Evolutionary conservation across 2,797 vertebrate species (phyloP).

Genomic region (Gymnothorax javanicus): DNA sequence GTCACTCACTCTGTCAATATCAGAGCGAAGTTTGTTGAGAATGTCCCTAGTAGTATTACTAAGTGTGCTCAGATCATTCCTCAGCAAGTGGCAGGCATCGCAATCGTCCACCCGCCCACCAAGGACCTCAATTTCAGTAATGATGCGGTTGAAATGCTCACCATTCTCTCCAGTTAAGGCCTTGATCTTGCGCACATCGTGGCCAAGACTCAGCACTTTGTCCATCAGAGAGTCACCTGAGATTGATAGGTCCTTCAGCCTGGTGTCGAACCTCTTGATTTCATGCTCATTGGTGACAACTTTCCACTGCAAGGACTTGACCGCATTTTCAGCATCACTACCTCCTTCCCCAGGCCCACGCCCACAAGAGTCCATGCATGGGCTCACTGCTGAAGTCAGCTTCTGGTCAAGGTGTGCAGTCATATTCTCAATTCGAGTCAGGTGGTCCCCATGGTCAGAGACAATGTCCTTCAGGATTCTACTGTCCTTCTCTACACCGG

Average conservation of each 20-base stretch:
- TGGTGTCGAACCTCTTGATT: constrained; percentile 73
- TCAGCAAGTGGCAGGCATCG: constrained; percentile 64
- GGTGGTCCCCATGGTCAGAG: constrained; percentile 54
- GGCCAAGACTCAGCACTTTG: constrained; percentile 71
- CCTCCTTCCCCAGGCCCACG: constrained; percentile 43
- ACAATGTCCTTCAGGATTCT: constrained; percentile 62
- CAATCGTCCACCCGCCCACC: constrained; percentile 64
- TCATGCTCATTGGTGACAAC: constrained; percentile 76
- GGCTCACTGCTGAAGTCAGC: constrained; percentile 58
- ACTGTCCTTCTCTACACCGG: constrained; percentile 71
- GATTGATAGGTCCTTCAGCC: constrained; percentile 73
- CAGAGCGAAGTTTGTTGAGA: constrained; percentile 67
- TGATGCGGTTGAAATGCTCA: constrained; percentile 74
- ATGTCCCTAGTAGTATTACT: constrained; percentile 72
- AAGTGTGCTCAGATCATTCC: constrained; percentile 66
- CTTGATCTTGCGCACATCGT: constrained; percentile 71
- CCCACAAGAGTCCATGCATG: constrained; percentile 64
- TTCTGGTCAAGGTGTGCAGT: constrained; percentile 63
- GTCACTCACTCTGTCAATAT: constrained; percentile 55
- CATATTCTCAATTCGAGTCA: constrained; percentile 63
- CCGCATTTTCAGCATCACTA: constrained; percentile 52
- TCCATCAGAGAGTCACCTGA: constrained; percentile 73
- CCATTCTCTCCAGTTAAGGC: constrained; percentile 67
- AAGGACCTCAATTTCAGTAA: constrained; percentile 67
- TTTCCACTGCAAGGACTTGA: constrained; percentile 79